phyloP scores from a whole-genome alignment of 2,797 vertebrate species.

The Corythornis leucogaster region DNA sequence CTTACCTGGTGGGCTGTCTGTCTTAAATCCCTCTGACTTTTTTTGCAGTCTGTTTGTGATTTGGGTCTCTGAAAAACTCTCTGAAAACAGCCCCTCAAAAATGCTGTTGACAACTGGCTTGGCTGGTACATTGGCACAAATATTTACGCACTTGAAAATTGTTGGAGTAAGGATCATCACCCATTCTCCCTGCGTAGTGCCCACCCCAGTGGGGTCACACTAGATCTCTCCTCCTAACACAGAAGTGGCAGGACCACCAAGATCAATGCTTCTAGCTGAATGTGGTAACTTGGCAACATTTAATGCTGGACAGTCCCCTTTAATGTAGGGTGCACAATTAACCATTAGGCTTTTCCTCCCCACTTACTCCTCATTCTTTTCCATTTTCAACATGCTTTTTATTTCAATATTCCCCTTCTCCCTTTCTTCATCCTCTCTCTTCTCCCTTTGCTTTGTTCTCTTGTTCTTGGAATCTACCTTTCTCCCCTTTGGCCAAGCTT shows the following conservation, averaged over 20 bases:
- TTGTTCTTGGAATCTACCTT: conserved; percentile 45
- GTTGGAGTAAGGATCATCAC: background rate
- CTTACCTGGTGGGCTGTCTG: background rate
- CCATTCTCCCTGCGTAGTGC: background rate
- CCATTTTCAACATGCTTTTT: background rate
- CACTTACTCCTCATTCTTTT: background rate
- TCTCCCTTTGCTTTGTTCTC: conserved; percentile 52
- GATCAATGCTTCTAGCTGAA: background rate
- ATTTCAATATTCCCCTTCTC: background rate
- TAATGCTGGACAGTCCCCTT: background rate
- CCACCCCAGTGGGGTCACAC: background rate
- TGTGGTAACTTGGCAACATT: fast-evolving
- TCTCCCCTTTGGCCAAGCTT: conserved; percentile 28
- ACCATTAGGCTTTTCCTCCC: background rate
- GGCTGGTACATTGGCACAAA: background rate
- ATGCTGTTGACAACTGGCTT: background rate
- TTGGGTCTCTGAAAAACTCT: background rate
- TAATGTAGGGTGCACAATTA: background rate
- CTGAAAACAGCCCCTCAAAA: background rate
- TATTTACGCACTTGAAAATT: background rate
- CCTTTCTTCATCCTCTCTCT: conserved; percentile 21
- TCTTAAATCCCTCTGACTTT: conserved; percentile 8
- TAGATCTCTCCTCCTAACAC: background rate
- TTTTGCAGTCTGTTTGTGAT: background rate
- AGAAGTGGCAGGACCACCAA: background rate